These are phyloP conservation scores for Typhlomys cinereus DNA, from an alignment of 2,113 vertebrate species.

Conservation along the genomic window DNA sequence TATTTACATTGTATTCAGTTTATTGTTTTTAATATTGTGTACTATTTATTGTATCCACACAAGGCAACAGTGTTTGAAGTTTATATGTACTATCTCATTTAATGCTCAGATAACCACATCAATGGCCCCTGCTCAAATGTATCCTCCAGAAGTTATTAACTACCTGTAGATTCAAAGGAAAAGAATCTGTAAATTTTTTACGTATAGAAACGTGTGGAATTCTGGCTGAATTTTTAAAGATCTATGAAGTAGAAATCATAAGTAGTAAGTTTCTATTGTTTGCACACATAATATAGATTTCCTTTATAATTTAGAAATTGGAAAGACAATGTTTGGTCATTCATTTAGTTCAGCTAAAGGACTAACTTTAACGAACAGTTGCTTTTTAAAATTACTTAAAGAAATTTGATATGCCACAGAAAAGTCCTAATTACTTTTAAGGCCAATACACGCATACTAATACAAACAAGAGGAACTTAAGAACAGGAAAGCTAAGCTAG, in stretches of 20 bases:
- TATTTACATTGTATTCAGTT: background rate
- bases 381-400: background rate
- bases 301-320: conserved; percentile 5
- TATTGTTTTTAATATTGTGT: background rate
- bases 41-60: background rate
- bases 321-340: background rate
- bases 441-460: background rate
- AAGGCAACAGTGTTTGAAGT: background rate
- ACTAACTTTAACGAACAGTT: background rate
- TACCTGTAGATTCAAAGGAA: background rate
- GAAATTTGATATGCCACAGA: background rate
- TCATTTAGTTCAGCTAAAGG: background rate
- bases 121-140: background rate
- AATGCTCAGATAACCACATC: conserved; percentile 1
- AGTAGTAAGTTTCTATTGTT: background rate
- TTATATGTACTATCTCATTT: conserved; percentile 11
- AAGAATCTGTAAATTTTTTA: background rate
- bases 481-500: background rate
- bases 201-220: background rate
- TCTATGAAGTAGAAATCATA: background rate
- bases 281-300: background rate
- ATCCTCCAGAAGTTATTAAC: conserved; percentile 9
- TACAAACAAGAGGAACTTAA: background rate
- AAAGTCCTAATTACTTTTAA: background rate
- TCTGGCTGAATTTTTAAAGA: background rate